Evolutionary conservation across 2,113 vertebrate genomes (phyloP), one percentile per base, ranked within the genome.

Genomic region (Echinops telfairi): DNA sequence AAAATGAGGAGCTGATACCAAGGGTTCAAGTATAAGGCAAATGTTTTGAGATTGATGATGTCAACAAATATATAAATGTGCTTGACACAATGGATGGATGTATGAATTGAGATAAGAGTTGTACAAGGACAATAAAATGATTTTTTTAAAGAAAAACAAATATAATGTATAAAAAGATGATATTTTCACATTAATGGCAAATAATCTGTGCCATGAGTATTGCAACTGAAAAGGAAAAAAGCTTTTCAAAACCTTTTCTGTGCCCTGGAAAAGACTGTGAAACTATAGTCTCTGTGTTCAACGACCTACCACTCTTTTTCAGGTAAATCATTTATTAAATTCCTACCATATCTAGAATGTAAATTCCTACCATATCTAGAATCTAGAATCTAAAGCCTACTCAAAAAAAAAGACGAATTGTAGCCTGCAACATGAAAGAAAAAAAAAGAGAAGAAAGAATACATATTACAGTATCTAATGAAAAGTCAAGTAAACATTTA

Each of bases 401-500:
- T 76, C 14, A 33, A 71, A 86, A 53, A 62, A 62, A 66, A 6
- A 84, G 57, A 19, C 33, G 25, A 57, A 6, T 38, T 47, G 33
- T 16, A 78, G 27, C 29, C 15, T 77, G 66, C 66, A 70, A 76
- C 5, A n/a, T 71, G 27, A 71, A 57, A n/a, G n/a, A n/a, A n/a
- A n/a, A n/a, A n/a, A 2, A 64, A 66, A 76, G 71, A 75, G 1
- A 53, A 15, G 19, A 3, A 83, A 43, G 16, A 89, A 22, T 6
- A 77, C 11, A 57, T 77, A 89, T 64, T 85, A 62, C 12, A 84
- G 11, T 62, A 31, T 80, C 79, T 83, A 84, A 64, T 68, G 4
- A 60, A 90, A 87, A 88, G 4, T 10, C 68, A 95, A 93, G 17
- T 68, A 70, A 92, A 94, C 80, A 75, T 19, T 83, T 36, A 79